Conservation (phyloP, 1,140 invertebrate genomes). For the Lethrus apterus region DNA sequence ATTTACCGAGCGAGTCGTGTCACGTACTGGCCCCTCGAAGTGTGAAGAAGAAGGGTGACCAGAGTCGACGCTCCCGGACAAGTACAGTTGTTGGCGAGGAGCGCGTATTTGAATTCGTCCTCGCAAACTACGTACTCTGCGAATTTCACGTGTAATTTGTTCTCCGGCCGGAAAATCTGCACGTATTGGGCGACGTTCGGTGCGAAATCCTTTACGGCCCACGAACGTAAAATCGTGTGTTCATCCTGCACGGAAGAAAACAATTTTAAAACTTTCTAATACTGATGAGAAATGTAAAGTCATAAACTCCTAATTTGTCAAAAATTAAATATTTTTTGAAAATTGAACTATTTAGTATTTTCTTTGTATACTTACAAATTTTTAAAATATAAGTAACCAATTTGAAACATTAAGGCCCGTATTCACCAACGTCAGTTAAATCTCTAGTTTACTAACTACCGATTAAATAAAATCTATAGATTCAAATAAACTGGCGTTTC, state of each 20-base stretch:
- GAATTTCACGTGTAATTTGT: slow-evolving; percentile 97
- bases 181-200: slow-evolving; percentile 95
- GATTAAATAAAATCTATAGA: no score
- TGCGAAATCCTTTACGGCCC: slow-evolving; percentile 97
- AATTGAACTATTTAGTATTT: no score
- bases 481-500: no score
- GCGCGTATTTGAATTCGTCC: slow-evolving; percentile 95
- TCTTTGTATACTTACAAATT: no score
- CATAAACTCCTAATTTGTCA: neutral
- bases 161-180: slow-evolving; percentile 95
- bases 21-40: slow-evolving; percentile 91
- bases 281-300: neutral
- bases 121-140: slow-evolving; percentile 97
- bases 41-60: slow-evolving; percentile 90
- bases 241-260: slow-evolving; percentile 61
- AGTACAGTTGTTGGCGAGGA: slow-evolving; percentile 95
- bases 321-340: neutral
- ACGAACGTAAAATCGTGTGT: slow-evolving; percentile 93
- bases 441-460: no score
- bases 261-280: slow-evolving; percentile 1
- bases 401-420: no score
- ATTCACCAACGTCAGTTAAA: no score
- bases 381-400: no score
- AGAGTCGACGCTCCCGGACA: slow-evolving; percentile 95
- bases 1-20: neutral